Base-by-base conservation (phyloP, 2,888 invertebrate species). In the Acholoe squamosa region DNA sequence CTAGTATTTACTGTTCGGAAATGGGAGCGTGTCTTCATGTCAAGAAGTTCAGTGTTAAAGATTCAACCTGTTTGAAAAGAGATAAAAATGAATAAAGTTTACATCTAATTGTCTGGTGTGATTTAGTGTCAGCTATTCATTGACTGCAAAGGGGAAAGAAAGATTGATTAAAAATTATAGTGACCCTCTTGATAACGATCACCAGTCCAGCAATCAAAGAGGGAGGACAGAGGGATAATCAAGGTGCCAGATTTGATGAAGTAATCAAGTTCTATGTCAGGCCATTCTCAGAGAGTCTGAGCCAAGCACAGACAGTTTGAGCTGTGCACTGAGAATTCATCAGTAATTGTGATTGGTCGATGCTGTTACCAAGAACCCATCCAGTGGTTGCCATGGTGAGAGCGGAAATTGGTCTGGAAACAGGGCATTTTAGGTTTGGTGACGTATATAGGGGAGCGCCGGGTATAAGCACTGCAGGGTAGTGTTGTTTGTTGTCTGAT, bases 261-360 rank as follows among this genome's bases (percentile, higher is more conserved):
- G 71, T 71, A 71, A 71, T 71, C 25, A 71, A 16, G 28, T 28
- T 25, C 31, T 71, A 71, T 71, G 71, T 43, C 71, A 25, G 14
- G 14, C 71, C 28, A 3, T 28, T 14, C 14, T 25, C 3, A 14
- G 71, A 3, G 28, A n/a, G 31, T 14, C 71, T n/a, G n/a, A 3
- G 14, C 25, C 3, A 28, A 25, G 28, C n/a, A 16, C 71, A 25
- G 71, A 14, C 71, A 71, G 25, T 61, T 43, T 3, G 43, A 28
- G 28, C 71, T 71, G 5, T 25, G 71, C 71, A 61, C 5, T 12
- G 43, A n/a, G 71, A 71, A 5, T 71, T 22, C 31, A 28, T 71
- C 71, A 71, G 71, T 71, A 71, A 71, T 71, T 71, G 71, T 71
- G 71, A 71, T 71, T 71, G 71, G 71, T 71, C 28, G 71, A 71